Evolutionary conservation across 2,797 vertebrate species (phyloP).

Genomic region (Numenius phaeopus): DNA sequence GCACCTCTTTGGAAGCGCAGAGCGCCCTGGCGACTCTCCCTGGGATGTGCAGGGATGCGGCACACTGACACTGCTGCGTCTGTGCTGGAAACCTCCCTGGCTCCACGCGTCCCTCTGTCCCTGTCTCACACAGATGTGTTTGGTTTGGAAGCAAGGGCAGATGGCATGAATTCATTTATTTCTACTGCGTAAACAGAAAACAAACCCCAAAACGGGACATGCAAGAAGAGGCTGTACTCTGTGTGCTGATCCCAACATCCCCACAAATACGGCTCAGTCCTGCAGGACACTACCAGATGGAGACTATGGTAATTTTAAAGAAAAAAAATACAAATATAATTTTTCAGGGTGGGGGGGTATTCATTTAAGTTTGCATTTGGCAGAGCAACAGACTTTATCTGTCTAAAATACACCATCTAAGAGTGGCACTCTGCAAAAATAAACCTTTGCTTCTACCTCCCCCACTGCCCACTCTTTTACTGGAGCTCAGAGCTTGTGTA

Average conservation of each 20-base stretch:
- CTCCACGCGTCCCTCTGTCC: fast-evolving
- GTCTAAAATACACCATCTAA: conserved; percentile 6
- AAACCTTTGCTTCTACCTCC: neutral
- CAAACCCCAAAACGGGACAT: neutral
- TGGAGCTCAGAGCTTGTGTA: neutral
- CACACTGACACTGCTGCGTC: neutral
- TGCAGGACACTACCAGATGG: conserved; percentile 40
- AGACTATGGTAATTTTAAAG: conserved; percentile 50
- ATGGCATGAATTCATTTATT: neutral
- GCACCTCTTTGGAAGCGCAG: neutral
- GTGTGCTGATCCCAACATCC: neutral
- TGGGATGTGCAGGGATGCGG: neutral
- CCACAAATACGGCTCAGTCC: neutral
- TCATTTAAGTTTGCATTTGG: conserved; percentile 35
- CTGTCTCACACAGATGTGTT: conserved; percentile 5
- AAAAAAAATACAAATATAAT: conserved; percentile 9
- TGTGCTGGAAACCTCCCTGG: neutral
- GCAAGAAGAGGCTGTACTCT: neutral
- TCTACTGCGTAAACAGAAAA: neutral
- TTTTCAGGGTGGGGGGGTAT: neutral
- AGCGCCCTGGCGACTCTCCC: neutral
- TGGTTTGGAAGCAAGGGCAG: neutral
- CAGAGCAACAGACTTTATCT: conserved; percentile 33
- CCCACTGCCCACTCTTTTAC: neutral
- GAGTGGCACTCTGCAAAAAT: conserved; percentile 11